These are phyloP conservation scores for Scylla paramamosain DNA, from an alignment of 1,140 invertebrate genomes.

Conservation along the genomic window DNA sequence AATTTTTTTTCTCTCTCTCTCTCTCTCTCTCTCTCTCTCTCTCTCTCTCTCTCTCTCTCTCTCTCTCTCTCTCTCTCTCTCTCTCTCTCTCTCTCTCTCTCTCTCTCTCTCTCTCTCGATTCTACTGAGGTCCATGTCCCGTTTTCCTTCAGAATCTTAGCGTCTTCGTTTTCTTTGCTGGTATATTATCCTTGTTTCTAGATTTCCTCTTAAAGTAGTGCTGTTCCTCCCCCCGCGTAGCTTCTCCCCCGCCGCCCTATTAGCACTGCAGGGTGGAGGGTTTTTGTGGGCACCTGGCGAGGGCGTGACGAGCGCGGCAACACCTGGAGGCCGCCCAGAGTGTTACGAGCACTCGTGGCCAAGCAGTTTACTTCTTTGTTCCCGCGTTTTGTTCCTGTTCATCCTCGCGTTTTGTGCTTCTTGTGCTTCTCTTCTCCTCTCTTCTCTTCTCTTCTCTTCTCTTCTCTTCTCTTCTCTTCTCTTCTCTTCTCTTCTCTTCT, in stretches of 20 bases:
- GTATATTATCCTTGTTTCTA: neutral
- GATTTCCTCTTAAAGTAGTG: neutral
- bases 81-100: conserved; percentile 18
- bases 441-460: neutral
- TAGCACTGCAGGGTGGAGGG: too few relatives aligned
- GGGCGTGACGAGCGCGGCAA: too few relatives aligned
- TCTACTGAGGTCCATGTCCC: neutral
- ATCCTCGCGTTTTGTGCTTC: too few relatives aligned
- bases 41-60: neutral
- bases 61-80: neutral
- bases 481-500: neutral
- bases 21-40: neutral
- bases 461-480: neutral
- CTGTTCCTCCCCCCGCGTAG: neutral
- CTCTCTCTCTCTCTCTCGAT: neutral
- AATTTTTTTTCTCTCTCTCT: neutral
- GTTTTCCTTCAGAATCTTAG: neutral
- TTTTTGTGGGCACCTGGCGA: too few relatives aligned
- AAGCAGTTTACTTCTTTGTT: too few relatives aligned
- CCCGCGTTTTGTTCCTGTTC: too few relatives aligned
- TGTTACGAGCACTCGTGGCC: too few relatives aligned
- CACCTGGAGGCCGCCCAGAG: too few relatives aligned
- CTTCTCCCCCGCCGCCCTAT: neutral
- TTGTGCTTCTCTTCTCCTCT: neutral
- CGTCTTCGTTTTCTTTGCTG: neutral